Evolutionary conservation across 2,113 vertebrate species (phyloP).

Genomic region (Ophiodon elongatus): DNA sequence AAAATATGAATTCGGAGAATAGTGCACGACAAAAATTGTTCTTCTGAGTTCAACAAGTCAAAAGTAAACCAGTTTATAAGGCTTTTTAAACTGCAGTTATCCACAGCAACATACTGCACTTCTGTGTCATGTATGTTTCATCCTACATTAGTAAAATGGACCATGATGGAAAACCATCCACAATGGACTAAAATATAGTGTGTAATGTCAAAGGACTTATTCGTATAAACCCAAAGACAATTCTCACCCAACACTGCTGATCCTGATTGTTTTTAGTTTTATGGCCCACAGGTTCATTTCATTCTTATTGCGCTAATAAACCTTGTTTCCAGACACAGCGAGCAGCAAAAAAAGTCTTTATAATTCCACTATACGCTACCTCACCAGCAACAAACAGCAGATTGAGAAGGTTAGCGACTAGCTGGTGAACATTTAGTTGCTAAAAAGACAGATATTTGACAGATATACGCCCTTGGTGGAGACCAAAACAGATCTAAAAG

Average conservation of each 20-base stretch:
- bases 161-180: neutral
- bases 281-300: neutral
- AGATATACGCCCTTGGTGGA: neutral
- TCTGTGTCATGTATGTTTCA: neutral
- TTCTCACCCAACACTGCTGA: neutral
- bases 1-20: neutral
- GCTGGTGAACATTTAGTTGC: neutral
- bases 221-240: neutral
- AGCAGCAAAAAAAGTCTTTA: neutral
- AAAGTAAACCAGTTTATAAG: neutral
- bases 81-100: conserved; percentile 9
- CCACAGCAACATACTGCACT: neutral
- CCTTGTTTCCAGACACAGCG: neutral
- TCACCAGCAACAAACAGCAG: neutral
- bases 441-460: neutral
- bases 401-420: neutral
- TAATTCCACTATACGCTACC: neutral
- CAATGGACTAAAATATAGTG: neutral
- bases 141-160: neutral
- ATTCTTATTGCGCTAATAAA: conserved; percentile 1
- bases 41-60: neutral
- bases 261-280: neutral
- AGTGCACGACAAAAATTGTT: neutral
- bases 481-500: neutral
- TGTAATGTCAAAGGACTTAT: neutral